phyloP scores from a whole-genome alignment of 2,888 invertebrate species.

The Biston betularia region DNA sequence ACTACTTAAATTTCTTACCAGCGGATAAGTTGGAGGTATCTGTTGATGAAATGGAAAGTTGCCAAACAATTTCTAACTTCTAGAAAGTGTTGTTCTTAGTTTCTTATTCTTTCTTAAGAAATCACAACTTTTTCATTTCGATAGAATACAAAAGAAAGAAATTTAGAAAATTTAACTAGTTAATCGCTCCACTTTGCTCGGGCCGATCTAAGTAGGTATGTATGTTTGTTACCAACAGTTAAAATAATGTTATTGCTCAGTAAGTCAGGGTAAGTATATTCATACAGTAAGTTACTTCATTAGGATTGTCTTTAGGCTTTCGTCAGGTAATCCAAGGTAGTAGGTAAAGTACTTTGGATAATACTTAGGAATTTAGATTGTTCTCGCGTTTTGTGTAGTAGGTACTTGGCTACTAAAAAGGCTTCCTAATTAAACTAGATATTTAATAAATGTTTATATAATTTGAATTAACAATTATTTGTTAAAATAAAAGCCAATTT shows the following conservation, averaged over 20 bases:
- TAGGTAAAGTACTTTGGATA: too few species aligned
- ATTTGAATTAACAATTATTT: not conserved
- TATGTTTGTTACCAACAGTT: constrained; percentile 1
- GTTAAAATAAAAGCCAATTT: constrained; percentile 42
- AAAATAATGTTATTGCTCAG: not conserved
- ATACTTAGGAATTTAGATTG: too few species aligned
- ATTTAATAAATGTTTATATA: too few species aligned
- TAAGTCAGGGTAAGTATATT: not conserved
- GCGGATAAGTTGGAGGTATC: constrained; percentile 44
- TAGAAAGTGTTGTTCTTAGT: constrained; percentile 57
- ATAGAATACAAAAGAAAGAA: constrained; percentile 27
- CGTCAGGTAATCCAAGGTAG: too few species aligned
- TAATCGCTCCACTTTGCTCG: constrained; percentile 1
- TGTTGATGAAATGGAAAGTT: constrained; percentile 60
- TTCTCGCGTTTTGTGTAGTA: too few species aligned
- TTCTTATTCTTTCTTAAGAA: constrained; percentile 57
- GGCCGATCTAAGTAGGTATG: constrained; percentile 5
- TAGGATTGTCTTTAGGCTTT: not conserved
- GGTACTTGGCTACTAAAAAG: too few species aligned
- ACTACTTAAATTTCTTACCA: constrained; percentile 13
- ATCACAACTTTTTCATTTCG: constrained; percentile 63
- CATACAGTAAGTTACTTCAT: not conserved
- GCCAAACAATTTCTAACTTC: constrained; percentile 57
- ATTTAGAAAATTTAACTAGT: constrained; percentile 10
- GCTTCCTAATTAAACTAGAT: too few species aligned